Evolutionary conservation across 2,113 vertebrate genomes (phyloP), one percentile per base, ranked within the genome.

Genomic region (Propithecus coquereli): DNA sequence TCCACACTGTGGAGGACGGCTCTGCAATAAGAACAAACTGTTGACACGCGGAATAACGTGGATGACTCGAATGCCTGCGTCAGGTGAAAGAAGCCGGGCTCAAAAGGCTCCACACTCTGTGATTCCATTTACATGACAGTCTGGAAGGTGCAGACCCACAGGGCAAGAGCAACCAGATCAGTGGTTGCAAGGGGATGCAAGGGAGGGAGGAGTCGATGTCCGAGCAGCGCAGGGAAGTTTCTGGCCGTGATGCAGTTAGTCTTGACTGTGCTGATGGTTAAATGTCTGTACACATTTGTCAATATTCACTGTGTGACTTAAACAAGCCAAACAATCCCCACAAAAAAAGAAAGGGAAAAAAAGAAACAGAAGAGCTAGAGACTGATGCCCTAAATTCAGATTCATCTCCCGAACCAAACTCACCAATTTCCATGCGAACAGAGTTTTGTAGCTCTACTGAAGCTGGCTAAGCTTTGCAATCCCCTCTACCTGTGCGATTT

Each of bases 1-100:
- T 16, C 47, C 9, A 2, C 4, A 30, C 59, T 18, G 7, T 11
- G 5, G 61, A 66, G 14, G 0, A 1, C 0, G 11, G 6, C 40
- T 59, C 16, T 34, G 57, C 70, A 5, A 8, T 2, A 7, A 47
- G 37, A 57, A 66, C n/a, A 17, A 52, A 63, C 34, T 14, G 3
- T 8, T 16, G 43, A 47, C 18, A 23, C 18, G 0, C 10, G 5
- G 14, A 37, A 34, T 25, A 34, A 7, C 14, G 1, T 0, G 7
- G 25, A 3, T 6, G 25, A 8, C 30, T 52, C 23, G 0, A 5
- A 23, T 32, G 22, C 9, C 82, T 59, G 6, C 10, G 65, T 12
- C 12, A 50, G 11, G 2, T 47, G 17, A 40, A 2, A 34, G 12
- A 37, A 81, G 52, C 65, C 23, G 4, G 47, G 20, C 3, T 66